Percentiles rank a stretch among this genome's conserved stretches.
Conservation (phyloP, 2,888 invertebrate species). For the Anaspis maculata region DNA sequence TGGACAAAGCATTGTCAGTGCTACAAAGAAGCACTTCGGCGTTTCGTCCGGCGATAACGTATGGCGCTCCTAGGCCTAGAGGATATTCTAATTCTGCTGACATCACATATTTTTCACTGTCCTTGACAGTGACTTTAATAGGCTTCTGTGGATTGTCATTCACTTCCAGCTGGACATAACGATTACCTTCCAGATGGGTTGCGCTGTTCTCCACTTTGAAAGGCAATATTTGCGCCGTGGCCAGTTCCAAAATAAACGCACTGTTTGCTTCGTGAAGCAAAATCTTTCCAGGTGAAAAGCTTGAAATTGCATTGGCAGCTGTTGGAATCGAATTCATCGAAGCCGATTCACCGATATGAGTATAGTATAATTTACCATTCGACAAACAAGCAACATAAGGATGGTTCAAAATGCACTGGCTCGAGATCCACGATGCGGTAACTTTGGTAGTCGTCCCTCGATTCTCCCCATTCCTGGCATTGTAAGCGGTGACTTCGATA, state of each 20-base stretch:
- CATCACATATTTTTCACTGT: constrained; percentile 28
- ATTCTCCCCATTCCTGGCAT: constrained; percentile 52
- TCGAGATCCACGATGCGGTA: constrained; percentile 59
- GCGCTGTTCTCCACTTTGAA: constrained; percentile 33
- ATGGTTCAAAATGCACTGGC: no score
- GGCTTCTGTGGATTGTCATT: constrained; percentile 22
- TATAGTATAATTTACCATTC: constrained; percentile 49
- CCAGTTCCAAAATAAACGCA: constrained; percentile 7
- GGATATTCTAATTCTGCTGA: constrained; percentile 30
- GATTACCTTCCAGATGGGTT: no score
- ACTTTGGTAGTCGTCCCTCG: constrained; percentile 49
- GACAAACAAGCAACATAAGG: constrained; percentile 60
- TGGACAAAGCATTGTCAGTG: constrained; percentile 57
- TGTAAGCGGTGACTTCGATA: constrained; percentile 57
- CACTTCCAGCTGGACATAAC: no score
- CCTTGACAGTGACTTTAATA: constrained; percentile 28
- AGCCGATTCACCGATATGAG: no score
- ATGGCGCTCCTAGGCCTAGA: constrained; percentile 30
- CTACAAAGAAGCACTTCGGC: constrained; percentile 59
- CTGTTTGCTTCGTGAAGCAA: no score
- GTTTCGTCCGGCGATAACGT: constrained; percentile 30
- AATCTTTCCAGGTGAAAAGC: no score
- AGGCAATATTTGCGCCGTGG: constrained; percentile 28
- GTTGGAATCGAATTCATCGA: no score
- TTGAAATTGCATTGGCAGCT: no score